Evolutionary conservation across 2,888 invertebrate species (phyloP).

Genomic region (Epinotia brunnichana): DNA sequence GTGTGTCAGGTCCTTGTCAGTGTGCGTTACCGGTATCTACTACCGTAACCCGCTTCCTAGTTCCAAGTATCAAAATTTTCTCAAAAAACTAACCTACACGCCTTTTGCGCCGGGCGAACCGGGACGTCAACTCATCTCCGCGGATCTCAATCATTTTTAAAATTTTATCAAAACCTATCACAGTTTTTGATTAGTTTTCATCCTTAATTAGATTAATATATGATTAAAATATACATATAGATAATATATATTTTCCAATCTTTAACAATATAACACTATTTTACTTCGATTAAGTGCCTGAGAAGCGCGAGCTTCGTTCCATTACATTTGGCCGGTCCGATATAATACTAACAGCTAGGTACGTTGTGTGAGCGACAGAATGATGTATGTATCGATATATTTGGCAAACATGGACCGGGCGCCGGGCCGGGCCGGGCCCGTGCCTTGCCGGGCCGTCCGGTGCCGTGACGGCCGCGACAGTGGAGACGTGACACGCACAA

Average conservation of each 20-base stretch:
- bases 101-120: conserved; percentile 28
- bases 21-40: conserved; percentile 57
- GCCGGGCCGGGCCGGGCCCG: conserved; percentile 55
- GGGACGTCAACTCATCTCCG: conserved; percentile 51
- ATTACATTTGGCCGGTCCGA: conserved; percentile 46
- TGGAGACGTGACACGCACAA: conserved; percentile 30
- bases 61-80: conserved; percentile 47
- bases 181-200: conserved; percentile 84
- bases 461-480: conserved; percentile 54
- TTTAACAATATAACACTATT: conserved; percentile 83
- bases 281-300: conserved; percentile 73
- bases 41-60: conserved; percentile 62
- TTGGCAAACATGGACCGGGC: conserved; percentile 58
- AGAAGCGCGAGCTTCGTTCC: conserved; percentile 51
- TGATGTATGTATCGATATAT: conserved; percentile 53
- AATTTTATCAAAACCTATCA: conserved; percentile 84
- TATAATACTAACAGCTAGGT: conserved; percentile 44
- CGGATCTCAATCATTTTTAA: conserved; percentile 69
- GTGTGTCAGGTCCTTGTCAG: conserved; percentile 53
- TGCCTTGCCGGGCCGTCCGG: conserved; percentile 49
- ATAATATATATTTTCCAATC: conserved; percentile 81
- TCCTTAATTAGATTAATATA: conserved; percentile 82
- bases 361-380: conserved; percentile 55
- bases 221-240: conserved; percentile 83
- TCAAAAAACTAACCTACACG: conserved; percentile 51